Evolutionary conservation across 1,140 invertebrate genomes (phyloP).

Genomic region (Capitella teleta): DNA sequence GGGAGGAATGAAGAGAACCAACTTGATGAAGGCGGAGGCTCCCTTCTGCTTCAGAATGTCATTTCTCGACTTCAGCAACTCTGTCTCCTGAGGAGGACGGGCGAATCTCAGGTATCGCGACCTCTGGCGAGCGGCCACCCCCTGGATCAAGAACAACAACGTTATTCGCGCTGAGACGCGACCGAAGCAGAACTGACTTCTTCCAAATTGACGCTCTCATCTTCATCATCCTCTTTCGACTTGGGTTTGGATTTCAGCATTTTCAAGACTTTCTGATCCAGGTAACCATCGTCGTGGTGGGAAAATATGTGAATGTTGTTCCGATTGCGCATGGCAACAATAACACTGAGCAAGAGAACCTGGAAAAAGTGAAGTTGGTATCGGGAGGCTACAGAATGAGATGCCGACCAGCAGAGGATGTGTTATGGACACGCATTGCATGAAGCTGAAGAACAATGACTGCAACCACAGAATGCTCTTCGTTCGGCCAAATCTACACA

Average conservation of each 20-base stretch:
- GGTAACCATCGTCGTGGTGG: conserved; percentile 21
- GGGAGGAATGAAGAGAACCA: no score
- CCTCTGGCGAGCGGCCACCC: conserved; percentile 33
- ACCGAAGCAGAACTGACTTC: no score
- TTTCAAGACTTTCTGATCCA: not conserved
- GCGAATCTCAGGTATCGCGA: conserved; percentile 39
- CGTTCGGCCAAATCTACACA: conserved; percentile 29
- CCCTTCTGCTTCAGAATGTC: conserved; percentile 35
- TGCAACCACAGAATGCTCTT: conserved; percentile 36
- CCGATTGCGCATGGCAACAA: conserved; percentile 22
- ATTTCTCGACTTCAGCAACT: conserved; percentile 34
- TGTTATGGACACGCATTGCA: conserved; percentile 34
- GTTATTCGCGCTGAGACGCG: no score
- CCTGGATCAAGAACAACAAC: no score
- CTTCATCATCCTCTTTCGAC: not conserved
- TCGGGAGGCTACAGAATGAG: not conserved
- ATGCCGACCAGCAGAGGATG: conserved; percentile 32
- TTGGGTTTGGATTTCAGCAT: not conserved
- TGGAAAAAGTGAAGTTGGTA: not conserved
- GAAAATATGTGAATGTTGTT: conserved; percentile 28
- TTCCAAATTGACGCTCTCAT: no score
- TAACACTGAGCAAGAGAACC: conserved; percentile 15
- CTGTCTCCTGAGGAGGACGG: conserved; percentile 37
- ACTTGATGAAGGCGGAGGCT: conserved; percentile 28
- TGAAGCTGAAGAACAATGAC: conserved; percentile 37